Percentiles rank a stretch among this genome's conserved stretches.
Evolutionary conservation across 2,888 invertebrate genomes (phyloP).

Genomic region (Philereme vetulata): DNA sequence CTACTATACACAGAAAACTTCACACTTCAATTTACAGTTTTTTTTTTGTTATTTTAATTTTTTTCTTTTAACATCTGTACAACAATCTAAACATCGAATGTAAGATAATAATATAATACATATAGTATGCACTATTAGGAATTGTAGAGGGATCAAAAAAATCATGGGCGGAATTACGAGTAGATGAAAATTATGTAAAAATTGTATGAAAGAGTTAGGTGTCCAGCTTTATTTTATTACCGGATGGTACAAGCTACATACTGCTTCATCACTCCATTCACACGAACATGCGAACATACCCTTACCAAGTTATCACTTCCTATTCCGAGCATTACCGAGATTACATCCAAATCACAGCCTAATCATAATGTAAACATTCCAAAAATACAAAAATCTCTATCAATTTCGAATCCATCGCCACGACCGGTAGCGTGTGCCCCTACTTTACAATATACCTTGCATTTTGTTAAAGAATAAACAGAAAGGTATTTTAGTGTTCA

Average conservation of each 20-base stretch:
- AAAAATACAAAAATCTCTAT: constrained; percentile 50
- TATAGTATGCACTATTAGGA: constrained; percentile 25
- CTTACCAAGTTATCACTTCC: constrained; percentile 29
- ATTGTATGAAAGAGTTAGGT: constrained; percentile 8
- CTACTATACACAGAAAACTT: constrained; percentile 58
- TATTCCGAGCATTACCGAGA: constrained; percentile 44
- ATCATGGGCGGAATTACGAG: constrained; percentile 30
- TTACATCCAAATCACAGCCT: constrained; percentile 73
- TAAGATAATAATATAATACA: constrained; percentile 39
- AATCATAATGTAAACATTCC: constrained; percentile 60
- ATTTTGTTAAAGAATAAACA: constrained; percentile 8
- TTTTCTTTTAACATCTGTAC: constrained; percentile 67
- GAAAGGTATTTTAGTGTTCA: constrained; percentile 2
- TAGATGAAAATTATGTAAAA: constrained; percentile 14
- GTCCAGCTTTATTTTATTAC: constrained; percentile 1
- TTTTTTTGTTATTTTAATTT: constrained; percentile 43
- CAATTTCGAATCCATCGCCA: constrained; percentile 24
- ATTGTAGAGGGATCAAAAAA: constrained; percentile 31
- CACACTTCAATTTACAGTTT: constrained; percentile 45
- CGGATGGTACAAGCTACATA: not conserved
- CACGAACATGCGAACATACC: constrained; percentile 21
- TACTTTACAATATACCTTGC: constrained; percentile 8
- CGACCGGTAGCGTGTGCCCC: constrained; percentile 3
- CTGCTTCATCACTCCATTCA: not conserved
- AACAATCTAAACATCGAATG: constrained; percentile 59